These are phyloP conservation scores for Elaphurus davidianus DNA, from an alignment of 2,113 vertebrate species.

Conservation along the genomic window DNA sequence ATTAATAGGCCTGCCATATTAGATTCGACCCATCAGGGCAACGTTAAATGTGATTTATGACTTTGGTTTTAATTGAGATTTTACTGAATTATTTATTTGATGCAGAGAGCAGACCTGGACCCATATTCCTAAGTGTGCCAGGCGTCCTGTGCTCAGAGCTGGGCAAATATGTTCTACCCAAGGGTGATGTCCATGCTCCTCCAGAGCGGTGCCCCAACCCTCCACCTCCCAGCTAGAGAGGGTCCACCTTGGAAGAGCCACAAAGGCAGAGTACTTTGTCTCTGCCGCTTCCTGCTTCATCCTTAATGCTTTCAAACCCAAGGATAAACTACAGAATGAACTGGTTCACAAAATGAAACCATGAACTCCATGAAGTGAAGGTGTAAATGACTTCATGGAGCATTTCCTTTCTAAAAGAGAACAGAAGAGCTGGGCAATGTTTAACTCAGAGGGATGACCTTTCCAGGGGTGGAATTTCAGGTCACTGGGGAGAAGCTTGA, in stretches of 20 bases:
- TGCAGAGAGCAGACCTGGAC: constrained; percentile 9
- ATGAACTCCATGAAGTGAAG: background rate
- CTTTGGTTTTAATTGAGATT: constrained; percentile 73
- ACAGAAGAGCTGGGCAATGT: background rate
- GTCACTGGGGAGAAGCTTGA: background rate
- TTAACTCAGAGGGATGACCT: background rate
- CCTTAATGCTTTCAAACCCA: background rate
- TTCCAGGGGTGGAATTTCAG: background rate
- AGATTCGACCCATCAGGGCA: constrained; percentile 40
- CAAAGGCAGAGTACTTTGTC: background rate
- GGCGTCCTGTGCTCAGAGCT: background rate
- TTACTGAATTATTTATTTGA: constrained; percentile 64
- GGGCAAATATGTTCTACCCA: background rate
- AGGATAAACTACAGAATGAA: background rate
- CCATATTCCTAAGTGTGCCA: background rate
- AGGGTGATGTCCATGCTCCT: background rate
- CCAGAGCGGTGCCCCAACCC: accelerated
- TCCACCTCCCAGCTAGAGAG: accelerated
- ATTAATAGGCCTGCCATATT: constrained; percentile 63
- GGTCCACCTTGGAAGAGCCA: background rate
- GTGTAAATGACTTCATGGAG: background rate
- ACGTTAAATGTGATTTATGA: constrained; percentile 74
- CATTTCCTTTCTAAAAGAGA: background rate
- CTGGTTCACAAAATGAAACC: background rate
- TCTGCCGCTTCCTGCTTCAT: background rate